Conservation (phyloP, 2,797 vertebrate species). For the Amphiprion clarkii region DNA sequence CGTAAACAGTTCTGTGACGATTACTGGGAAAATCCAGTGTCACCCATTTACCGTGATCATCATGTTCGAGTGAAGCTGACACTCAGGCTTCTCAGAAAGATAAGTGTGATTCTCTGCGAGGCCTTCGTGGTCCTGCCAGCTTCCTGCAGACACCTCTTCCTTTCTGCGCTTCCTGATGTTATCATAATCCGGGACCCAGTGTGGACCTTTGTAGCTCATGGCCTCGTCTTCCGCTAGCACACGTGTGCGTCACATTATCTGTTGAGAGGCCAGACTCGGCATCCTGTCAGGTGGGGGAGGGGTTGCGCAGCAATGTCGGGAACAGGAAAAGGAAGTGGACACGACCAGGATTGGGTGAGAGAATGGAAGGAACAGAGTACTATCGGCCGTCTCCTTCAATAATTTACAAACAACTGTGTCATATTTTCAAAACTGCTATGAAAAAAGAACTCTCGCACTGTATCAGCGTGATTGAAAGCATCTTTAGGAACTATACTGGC, state of each 20-base stretch:
- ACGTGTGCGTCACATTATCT: constrained; percentile 96
- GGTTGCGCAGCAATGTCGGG: constrained; percentile 78
- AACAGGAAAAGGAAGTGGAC: constrained; percentile 97
- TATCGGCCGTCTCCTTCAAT: constrained; percentile 70
- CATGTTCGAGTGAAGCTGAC: constrained; percentile 56
- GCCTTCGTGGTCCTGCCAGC: constrained; percentile 78
- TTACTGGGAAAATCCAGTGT: constrained; percentile 46
- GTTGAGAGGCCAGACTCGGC: constrained; percentile 91
- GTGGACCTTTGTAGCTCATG: constrained; percentile 93
- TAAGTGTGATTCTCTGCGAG: constrained; percentile 75
- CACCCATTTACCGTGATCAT: constrained; percentile 50
- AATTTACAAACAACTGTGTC: constrained; percentile 75
- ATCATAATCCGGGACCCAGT: constrained; percentile 88
- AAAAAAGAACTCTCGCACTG: constrained; percentile 35
- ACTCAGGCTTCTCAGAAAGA: constrained; percentile 75
- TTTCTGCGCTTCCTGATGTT: constrained; percentile 92
- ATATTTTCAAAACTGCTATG: constrained; percentile 62
- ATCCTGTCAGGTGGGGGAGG: constrained; percentile 88
- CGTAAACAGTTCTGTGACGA: constrained; percentile 42
- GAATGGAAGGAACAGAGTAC: constrained; percentile 81
- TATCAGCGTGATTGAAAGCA: constrained; percentile 40
- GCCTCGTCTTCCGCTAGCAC: constrained; percentile 90
- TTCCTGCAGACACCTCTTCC: constrained; percentile 90
- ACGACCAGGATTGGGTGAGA: constrained; percentile 83
- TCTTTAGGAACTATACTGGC: constrained; percentile 32